Conservation (phyloP, 92 coral and sea anemone species). For the Ricordea florida region DNA sequence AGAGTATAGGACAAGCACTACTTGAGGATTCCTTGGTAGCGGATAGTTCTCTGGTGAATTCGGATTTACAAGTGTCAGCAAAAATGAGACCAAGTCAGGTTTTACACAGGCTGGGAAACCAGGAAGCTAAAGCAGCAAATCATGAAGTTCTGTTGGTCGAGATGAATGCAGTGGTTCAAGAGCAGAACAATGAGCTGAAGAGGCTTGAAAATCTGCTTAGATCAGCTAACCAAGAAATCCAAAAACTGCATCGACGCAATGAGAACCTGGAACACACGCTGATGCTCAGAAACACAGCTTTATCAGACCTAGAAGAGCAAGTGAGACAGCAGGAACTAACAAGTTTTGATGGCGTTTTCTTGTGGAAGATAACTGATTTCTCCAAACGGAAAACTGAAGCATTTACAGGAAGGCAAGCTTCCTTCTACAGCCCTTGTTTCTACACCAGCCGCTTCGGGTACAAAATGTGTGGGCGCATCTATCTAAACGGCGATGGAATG, state of each 20-base stretch:
- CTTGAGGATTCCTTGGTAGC: not conserved
- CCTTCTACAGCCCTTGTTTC: constrained; percentile 54
- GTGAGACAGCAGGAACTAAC: not conserved
- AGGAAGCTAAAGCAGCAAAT: constrained; percentile 21
- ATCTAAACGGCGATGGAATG: constrained; percentile 58
- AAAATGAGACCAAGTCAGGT: not conserved
- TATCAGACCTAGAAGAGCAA: constrained; percentile 37
- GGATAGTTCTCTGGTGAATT: not conserved
- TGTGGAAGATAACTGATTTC: constrained; percentile 47
- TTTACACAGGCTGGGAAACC: constrained; percentile 5
- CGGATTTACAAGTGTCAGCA: not conserved
- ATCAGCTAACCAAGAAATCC: not conserved
- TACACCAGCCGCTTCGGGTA: constrained; percentile 59
- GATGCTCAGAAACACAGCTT: constrained; percentile 19
- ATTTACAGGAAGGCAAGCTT: constrained; percentile 18
- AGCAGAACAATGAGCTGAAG: not conserved
- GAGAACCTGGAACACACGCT: constrained; percentile 19
- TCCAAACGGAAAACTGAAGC: constrained; percentile 45
- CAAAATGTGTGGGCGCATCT: constrained; percentile 60
- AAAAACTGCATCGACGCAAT: constrained; percentile 38
- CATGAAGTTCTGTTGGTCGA: constrained; percentile 39
- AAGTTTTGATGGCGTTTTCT: constrained; percentile 41
- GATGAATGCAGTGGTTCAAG: constrained; percentile 8
- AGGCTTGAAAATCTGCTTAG: constrained; percentile 6
- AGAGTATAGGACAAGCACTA: too few relatives aligned